These are phyloP conservation scores for Physocephala rufipes DNA, from an alignment of 2,888 invertebrate species.

Conservation along the genomic window DNA sequence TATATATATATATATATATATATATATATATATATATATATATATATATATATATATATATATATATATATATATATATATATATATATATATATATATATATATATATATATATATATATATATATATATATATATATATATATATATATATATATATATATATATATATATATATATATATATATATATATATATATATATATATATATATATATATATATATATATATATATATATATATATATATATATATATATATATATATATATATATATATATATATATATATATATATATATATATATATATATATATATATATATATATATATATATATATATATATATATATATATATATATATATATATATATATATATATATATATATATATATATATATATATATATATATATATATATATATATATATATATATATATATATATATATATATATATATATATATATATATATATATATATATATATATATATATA, in stretches of 20 bases:
- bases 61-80: conserved; percentile 20
- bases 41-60: neutral
- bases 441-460: conserved; percentile 20
- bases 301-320: neutral
- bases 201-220: conserved; percentile 27
- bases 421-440: neutral
- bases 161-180: neutral
- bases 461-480: conserved; percentile 27
- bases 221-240: conserved; percentile 26
- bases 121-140: neutral
- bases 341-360: conserved; percentile 31
- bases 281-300: conserved; percentile 8
- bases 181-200: conserved; percentile 20
- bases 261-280: conserved; percentile 11
- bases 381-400: neutral
- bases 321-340: conserved; percentile 20
- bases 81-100: conserved; percentile 31
- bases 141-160: conserved; percentile 21
- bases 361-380: conserved; percentile 11
- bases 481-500: conserved; percentile 26
- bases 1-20: conserved; percentile 11
- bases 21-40: conserved; percentile 8
- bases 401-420: conserved; percentile 21
- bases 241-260: neutral
- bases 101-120: conserved; percentile 11